Conservation (phyloP, 2,113 vertebrate species). For the Trogon melanurus region DNA sequence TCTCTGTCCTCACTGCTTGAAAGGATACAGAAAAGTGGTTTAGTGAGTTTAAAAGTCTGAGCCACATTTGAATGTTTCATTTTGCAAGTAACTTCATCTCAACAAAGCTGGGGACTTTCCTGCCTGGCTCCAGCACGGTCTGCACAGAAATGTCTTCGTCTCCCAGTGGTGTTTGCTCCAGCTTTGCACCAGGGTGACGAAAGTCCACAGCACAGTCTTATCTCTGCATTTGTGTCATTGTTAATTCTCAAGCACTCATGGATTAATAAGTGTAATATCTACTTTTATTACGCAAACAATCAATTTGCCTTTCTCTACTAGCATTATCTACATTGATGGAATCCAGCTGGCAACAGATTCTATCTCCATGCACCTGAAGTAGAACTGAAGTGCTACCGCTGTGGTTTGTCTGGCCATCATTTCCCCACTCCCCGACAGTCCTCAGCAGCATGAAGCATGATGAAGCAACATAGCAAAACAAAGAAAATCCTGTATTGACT, state of each 20-base stretch:
- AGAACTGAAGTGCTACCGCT: fast-evolving
- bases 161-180: background rate
- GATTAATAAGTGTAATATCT: background rate
- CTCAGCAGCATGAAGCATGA: background rate
- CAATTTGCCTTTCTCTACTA: background rate
- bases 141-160: background rate
- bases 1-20: background rate
- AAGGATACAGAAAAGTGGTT: background rate
- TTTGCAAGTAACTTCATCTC: background rate
- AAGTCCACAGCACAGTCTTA: background rate
- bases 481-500: background rate
- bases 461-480: background rate
- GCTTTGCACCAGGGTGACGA: background rate
- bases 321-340: background rate
- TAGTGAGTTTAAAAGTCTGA: background rate
- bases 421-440: background rate
- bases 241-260: background rate
- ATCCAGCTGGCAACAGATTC: background rate
- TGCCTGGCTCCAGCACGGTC: background rate
- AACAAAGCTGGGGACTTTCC: background rate
- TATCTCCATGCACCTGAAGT: background rate
- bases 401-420: background rate
- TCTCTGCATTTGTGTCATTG: background rate
- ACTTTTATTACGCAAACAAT: background rate
- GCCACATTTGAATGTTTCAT: background rate